Base-by-base conservation (phyloP, 35 echinoderm and acorn worm genomes). In the Holothuria glaberrima region DNA sequence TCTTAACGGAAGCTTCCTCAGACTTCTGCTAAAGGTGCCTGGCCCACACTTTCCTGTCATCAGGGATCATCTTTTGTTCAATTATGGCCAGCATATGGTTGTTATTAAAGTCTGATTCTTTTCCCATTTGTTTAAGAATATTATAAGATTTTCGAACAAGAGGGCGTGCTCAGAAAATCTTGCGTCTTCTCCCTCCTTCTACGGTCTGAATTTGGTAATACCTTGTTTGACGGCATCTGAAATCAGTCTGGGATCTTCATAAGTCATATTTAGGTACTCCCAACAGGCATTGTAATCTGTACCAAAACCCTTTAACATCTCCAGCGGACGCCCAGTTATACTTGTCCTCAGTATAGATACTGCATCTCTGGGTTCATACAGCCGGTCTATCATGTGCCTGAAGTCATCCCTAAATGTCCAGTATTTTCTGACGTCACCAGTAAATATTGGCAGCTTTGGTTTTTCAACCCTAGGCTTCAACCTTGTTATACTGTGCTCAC, bases 121-220 rank as follows among this genome's bases (percentile, higher is more conserved):
- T n/a, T n/a, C n/a, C n/a, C n/a, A n/a, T n/a, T n/a, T n/a, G n/a
- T n/a, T n/a, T n/a, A n/a, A n/a, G n/a, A n/a, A n/a, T n/a, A n/a
- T n/a, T n/a, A n/a, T n/a, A n/a, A n/a, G n/a, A n/a, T n/a, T n/a
- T n/a, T n/a, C n/a, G n/a, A n/a, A n/a, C n/a, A n/a, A n/a, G n/a
- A n/a, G n/a, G n/a, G n/a, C n/a, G n/a, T n/a, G n/a, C n/a, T 92
- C 52, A 59, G 68, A 92, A 29, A 92, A 92, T 31, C 73, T 31
- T 12, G 22, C 64, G 24, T 92, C 91, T 45, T 92, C 83, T 1
- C 66, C 81, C 5, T 68, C 44, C 44, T 86, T 90, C 48, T 80
- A 27, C 33, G 88, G 71, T 30, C 71, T 90, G 44, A 90, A 67
- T n/a, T 73, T 48, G 21, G 16, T 18, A 30, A 92, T 54, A 74